Base-by-base conservation (phyloP, 2,113 vertebrate genomes). In the Aphyosemion australe region DNA sequence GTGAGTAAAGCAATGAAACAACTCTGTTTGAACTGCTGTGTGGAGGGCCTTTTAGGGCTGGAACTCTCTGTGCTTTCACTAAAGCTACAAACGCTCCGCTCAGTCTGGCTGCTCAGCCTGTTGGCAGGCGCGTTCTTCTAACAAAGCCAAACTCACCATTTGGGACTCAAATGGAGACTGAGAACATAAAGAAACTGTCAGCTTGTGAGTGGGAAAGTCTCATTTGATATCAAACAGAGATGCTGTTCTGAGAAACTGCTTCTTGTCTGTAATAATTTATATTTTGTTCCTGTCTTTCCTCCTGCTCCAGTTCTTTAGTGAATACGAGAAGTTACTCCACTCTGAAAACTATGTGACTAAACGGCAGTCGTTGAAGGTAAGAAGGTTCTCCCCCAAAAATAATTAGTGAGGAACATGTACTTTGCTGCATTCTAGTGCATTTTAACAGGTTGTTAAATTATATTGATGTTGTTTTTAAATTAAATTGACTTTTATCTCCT, bases 271-370 rank as follows among this genome's bases (percentile, higher is more conserved):
- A 0, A 39, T 41, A 19, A 6, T 42, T 26, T n/a, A n/a, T 63
- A 1, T 60, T 51, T 41, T 47, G 1, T 8, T 1, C 37, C 15
- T 47, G 0, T 6, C 4, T 32, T 13, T 42, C 52, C 9, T 88
- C 75, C 83, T 69, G 12, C 51, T 88, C 20, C 76, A 99, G 97
- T 95, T 98, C 84, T 99, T 99, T 85, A 95, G 94, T 69, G 96
- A 99, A 85, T 99, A 99, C 72, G 97, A 99, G 91, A 99, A 99
- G 85, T 92, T 99, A 69, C 95, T 99, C 77, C 94, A 95, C 83
- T 99, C 97, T 55, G 96, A 98, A 90, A 99, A 99, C 91, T 99
- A 99, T 0, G 97, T 99, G 82, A 99, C 97, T 42, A 99, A 98
- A 90, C 94, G 97, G 78, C 97, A 99, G 84, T 99, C 97, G 61